Evolutionary conservation across 23 tunicate species (phyloP).

Genomic region (Ascidia mentula): DNA sequence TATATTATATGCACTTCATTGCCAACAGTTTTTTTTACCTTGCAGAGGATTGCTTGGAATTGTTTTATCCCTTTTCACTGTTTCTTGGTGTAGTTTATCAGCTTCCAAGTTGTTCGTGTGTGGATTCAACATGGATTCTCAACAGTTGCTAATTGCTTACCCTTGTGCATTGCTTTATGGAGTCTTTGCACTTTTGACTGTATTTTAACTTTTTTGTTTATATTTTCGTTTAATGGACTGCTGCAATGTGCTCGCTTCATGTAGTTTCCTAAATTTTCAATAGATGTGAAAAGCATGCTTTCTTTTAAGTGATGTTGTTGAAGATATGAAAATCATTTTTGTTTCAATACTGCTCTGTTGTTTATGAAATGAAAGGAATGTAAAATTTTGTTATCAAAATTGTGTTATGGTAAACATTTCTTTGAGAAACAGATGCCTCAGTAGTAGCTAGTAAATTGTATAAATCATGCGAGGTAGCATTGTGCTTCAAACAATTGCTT

Average conservation of each 20-base stretch:
- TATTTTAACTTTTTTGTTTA: conserved; percentile 48
- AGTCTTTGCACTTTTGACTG: conserved; percentile 91
- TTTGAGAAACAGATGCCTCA: too few species aligned
- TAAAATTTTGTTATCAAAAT: too few species aligned
- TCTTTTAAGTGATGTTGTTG: too few species aligned
- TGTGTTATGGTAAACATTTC: too few species aligned
- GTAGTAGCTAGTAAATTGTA: too few species aligned
- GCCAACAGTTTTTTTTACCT: not conserved
- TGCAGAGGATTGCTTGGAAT: conserved; percentile 81
- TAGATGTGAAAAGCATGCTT: not conserved
- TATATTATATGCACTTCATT: too few species aligned
- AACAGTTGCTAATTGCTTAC: conserved; percentile 90
- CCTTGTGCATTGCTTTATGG: conserved; percentile 93
- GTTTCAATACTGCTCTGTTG: too few species aligned
- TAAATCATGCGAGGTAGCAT: too few species aligned
- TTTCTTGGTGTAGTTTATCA: conserved; percentile 87
- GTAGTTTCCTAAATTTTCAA: not conserved
- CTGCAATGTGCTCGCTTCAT: not conserved
- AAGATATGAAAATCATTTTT: too few species aligned
- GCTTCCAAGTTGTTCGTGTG: conserved; percentile 94
- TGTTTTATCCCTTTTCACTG: conserved; percentile 53
- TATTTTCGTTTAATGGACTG: not conserved
- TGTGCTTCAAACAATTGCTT: too few species aligned
- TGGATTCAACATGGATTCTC: conserved; percentile 93
- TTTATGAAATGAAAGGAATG: too few species aligned